Base-by-base conservation (phyloP, 2,888 invertebrate species). In the Dryomyza anilis region DNA sequence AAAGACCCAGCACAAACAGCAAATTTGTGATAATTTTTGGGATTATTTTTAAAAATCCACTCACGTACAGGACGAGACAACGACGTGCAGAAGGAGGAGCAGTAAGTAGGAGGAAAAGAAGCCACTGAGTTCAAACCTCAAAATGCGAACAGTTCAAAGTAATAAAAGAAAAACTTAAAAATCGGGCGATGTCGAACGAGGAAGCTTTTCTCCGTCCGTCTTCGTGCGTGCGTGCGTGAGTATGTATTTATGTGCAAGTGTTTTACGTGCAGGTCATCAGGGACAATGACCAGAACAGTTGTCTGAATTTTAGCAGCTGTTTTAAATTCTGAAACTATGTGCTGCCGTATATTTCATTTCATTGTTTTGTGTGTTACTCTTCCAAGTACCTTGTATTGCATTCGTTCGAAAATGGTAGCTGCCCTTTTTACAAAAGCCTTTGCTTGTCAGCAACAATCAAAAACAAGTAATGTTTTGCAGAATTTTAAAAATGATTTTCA, bases 161-260 rank as follows among this genome's bases (percentile, higher is more conserved):
- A n/a, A 52, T 52, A 52, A 52, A 52, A n/a, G n/a, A n/a, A n/a
- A 52, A 52, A 52, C 16, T 29, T 8, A 52, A 52, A 52, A 43
- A 19, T 16, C 43, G 19, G 8, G 43, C 16, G 43, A 43, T 7
- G 16, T 4, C 43, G 16, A 43, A 43, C 43, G 19, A 43, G 19
- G 43, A 6, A 2, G n/a, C n/a, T n/a, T n/a, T n/a, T n/a, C n/a
- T n/a, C n/a, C n/a, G n/a, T n/a, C n/a, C n/a, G n/a, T n/a, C 43
- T 16, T 16, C 5, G 19, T 16, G 16, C 19, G 19, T 43, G 43
- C 16, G 43, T 43, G 43, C 16, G 43, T 39, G 39, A 16, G n/a
- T 39, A 16, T 10, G n/a, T 39, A 19, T 16, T n/a, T 43, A 8
- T 43, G 43, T 43, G 43, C 19, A 19, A 16, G n/a, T 43, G 16